Conservation (phyloP, 2,888 invertebrate genomes). For the Meiosimyza platycephala region DNA sequence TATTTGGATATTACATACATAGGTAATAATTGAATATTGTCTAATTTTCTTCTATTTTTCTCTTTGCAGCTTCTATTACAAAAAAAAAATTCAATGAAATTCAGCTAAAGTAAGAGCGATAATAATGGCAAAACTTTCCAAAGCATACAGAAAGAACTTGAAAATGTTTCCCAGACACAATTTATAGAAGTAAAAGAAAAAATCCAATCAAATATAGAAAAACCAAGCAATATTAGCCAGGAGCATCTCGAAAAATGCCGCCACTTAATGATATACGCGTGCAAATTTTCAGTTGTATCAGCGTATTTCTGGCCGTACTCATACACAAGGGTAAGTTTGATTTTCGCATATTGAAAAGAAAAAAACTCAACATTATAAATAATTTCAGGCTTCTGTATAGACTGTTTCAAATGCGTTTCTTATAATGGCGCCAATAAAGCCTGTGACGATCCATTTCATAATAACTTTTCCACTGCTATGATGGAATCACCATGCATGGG, state of each 20-base stretch:
- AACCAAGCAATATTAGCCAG: background rate
- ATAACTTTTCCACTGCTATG: constrained; percentile 86
- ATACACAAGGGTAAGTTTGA: constrained; percentile 22
- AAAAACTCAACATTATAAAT: too few relatives aligned
- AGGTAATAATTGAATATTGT: too few relatives aligned
- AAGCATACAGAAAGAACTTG: background rate
- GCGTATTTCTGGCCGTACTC: constrained; percentile 26
- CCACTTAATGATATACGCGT: constrained; percentile 17
- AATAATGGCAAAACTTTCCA: background rate
- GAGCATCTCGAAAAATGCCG: constrained; percentile 18
- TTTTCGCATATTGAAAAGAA: background rate
- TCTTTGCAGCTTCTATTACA: background rate
- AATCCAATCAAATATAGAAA: background rate
- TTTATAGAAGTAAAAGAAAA: background rate
- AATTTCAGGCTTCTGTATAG: constrained; percentile 75
- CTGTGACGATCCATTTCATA: constrained; percentile 97
- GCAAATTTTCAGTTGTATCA: constrained; percentile 23
- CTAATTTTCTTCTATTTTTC: background rate
- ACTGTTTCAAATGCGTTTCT: constrained; percentile 97
- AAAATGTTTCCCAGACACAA: background rate
- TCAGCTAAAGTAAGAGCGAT: background rate
- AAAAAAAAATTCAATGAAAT: background rate
- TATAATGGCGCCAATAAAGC: constrained; percentile 85
- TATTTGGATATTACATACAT: too few relatives aligned
- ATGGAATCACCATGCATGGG: constrained; percentile 94